Conservation (phyloP, 2,797 vertebrate genomes). For the Pachyuromys duprasi region DNA sequence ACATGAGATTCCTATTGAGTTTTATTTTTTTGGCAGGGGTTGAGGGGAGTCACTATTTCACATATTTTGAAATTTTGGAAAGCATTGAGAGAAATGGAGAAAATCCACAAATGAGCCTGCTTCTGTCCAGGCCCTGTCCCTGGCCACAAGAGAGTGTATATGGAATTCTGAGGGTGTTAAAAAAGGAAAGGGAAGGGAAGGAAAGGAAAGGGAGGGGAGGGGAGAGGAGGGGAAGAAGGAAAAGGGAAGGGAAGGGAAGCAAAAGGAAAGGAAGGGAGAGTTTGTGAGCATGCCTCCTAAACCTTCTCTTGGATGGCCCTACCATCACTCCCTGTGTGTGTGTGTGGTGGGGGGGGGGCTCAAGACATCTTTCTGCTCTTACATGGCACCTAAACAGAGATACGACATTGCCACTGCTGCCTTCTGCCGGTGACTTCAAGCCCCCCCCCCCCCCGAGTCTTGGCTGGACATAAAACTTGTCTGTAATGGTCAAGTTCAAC, state of each 20-base stretch:
- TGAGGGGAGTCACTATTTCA: constrained; percentile 43
- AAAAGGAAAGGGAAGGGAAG: too few relatives aligned
- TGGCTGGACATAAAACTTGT: background rate
- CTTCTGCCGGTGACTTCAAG: background rate
- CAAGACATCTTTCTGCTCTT: background rate
- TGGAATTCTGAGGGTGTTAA: background rate
- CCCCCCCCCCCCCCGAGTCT: background rate
- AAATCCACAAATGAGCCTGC: background rate
- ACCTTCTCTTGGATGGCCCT: background rate
- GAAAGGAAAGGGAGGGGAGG: background rate
- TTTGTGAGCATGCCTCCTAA: accelerated
- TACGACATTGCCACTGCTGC: background rate
- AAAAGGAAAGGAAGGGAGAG: background rate
- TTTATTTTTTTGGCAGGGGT: background rate
- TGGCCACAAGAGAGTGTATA: accelerated
- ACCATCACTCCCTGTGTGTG: background rate
- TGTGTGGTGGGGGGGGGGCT: too few relatives aligned
- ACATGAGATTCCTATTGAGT: background rate
- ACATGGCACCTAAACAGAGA: background rate
- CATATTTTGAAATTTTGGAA: constrained; percentile 68
- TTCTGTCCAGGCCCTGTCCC: background rate
- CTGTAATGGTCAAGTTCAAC: background rate
- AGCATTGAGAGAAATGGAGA: constrained; percentile 20
- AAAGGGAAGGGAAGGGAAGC: too few relatives aligned
- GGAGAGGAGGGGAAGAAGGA: too few relatives aligned